Evolutionary conservation across 2,797 vertebrate genomes (phyloP), one percentile per base, ranked within the genome.

Genomic region (Coregonus suidteri): DNA sequence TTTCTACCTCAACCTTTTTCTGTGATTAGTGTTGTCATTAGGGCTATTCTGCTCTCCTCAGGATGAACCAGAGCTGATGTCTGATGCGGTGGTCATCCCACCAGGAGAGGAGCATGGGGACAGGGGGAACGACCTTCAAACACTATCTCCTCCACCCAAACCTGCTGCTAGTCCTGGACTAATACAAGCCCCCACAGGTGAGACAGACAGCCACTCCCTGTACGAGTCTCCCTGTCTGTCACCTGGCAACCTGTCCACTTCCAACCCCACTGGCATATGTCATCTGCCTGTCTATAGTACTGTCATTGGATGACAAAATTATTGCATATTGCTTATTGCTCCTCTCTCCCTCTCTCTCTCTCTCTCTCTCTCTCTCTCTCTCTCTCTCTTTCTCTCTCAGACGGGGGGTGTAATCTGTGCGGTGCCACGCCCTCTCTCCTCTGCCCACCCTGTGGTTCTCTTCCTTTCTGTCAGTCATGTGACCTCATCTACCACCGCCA

Each of bases 401-500:
- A 4, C 0, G 75, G 6, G 0, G 18, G 75, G 3, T 94, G 94
- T 76, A 88, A 79, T 85, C 1, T 96, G 88, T 93, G 96, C 74
- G 86, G 92, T 18, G 81, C 83, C 15, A 1, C 87, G 54, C 69
- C 92, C 0, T 86, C 88, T 3, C 79, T 95, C 11, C 72, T 92
- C n/a, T 97, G 96, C 37, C 83, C 91, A 0, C 77, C 93, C 0
- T 97, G 96, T 79, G 90, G 91, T 34, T 88, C 86, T n/a, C 82
- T 76, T 0, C 76, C 88, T 4, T 90, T 93, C 76, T 97, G 96
- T 3, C 88, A 91, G 0, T 80, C 91, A 0, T 96, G 96, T 37
- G 95, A 97, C 14, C 77, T 85, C 41, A 90, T 95, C 74, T 95
- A 88, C 76, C 96, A 97, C 73, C 93, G 93, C 71, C 95, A 96